Conservation (phyloP, 2,113 vertebrate genomes). For the Isurus oxyrinchus region DNA sequence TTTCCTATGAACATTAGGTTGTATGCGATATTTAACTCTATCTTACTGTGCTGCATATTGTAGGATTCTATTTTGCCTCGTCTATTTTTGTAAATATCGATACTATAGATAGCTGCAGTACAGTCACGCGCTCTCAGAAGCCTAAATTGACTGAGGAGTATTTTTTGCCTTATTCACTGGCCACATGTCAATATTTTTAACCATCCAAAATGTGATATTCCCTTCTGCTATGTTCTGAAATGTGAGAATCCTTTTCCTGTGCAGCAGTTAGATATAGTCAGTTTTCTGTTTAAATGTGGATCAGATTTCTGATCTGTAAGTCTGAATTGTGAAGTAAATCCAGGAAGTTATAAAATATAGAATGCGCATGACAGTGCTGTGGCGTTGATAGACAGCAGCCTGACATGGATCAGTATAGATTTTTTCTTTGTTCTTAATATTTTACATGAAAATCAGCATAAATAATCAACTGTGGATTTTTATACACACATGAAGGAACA, state of each 20-base stretch:
- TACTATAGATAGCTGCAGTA: too few relatives aligned
- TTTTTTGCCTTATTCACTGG: slow-evolving; percentile 8
- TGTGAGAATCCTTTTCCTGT: slow-evolving; percentile 34
- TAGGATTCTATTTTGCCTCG: background rate
- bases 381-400: slow-evolving; percentile 24
- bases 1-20: background rate
- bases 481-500: slow-evolving; percentile 4
- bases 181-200: slow-evolving; percentile 19
- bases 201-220: slow-evolving; percentile 28
- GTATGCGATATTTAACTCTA: background rate
- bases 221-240: slow-evolving; percentile 32
- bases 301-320: slow-evolving; percentile 34
- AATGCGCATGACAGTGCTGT: slow-evolving; percentile 22
- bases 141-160: background rate
- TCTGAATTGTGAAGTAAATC: slow-evolving; percentile 31
- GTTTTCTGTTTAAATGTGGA: slow-evolving; percentile 35
- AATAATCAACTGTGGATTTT: slow-evolving; percentile 34
- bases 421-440: background rate
- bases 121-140: background rate
- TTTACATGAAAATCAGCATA: background rate
- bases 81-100: slow-evolving; percentile 24
- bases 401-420: slow-evolving; percentile 20
- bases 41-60: background rate
- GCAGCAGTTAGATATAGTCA: slow-evolving; percentile 34
- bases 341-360: slow-evolving; percentile 37